Base-by-base conservation (phyloP, 2,797 vertebrate species). In the Podarcis lilfordi region DNA sequence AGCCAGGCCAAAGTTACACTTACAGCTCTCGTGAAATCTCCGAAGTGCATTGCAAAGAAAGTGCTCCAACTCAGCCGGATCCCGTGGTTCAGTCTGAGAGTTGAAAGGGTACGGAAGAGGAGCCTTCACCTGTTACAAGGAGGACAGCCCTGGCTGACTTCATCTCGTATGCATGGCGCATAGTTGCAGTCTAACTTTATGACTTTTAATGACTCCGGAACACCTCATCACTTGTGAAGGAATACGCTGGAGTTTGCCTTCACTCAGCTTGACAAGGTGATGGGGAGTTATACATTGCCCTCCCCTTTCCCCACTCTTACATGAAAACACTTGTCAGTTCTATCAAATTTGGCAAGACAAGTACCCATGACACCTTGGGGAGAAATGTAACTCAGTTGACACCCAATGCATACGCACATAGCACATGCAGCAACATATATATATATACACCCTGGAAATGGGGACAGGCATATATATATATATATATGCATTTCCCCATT, bases 331-430 rank as follows among this genome's bases (percentile, higher is more conserved):
- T 96, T 96, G 96, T 95, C 95, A 95, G 92, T 93, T 94, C 91
- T 93, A 95, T 96, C 95, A 94, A 93, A 96, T 96, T 96, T 96
- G 94, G 95, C 93, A 94, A 95, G 95, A 93, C 92, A 95, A 96
- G 95, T 93, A 95, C 94, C 94, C 91, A 61, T 95, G 95, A 95
- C 96, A 96, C 95, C 95, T 93, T 94, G 95, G 93, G 95, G 94
- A 93, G 21, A 96, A 96, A 95, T 86, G 94, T 90, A 95, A 92
- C 93, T 95, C 94, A 35, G 90, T 94, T 96, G 96, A 93, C 95
- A 95, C 94, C 88, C 93, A 77, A 50, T 87, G 90, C 25, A 29
- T 93, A 87, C 80, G 81, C 37, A 4, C 92, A 90, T 50, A 84
- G 89, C 82, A 74, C 85, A 17, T 85, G 89, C 92, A 91, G 94